Base-by-base conservation (phyloP, 2,888 invertebrate species). In the Barypeithes pellucidus region DNA sequence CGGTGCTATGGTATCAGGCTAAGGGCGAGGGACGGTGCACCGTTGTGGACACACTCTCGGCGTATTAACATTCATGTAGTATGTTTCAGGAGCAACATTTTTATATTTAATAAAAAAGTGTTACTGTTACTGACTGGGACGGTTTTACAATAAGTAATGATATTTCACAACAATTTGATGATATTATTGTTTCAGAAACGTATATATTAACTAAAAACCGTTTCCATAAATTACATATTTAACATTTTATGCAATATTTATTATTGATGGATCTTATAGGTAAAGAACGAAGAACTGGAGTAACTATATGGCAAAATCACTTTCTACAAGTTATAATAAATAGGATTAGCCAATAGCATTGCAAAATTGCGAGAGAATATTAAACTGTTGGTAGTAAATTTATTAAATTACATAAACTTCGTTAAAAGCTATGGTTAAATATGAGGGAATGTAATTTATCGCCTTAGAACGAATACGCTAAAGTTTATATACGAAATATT, bases 291-390 rank as follows among this genome's bases (percentile, higher is more conserved):
- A 52, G 29, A 52, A 52, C 52, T 52, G 52, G 29, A 52, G 52
- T 14, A 52, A 52, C 52, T 52, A 52, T 52, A 52, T 52, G 29
- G 24, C 52, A 29, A 52, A 52, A 52, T 24, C 29, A 29, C 52
- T 52, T 52, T 52, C 52, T 52, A 52, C 29, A 52, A 52, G 29
- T 8, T 52, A 24, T 52, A 52, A 29, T 52, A 29, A 52, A 52
- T 52, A 29, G 29, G 29, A 29, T 52, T 52, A 29, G 52, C 22
- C 29, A 52, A 52, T 8, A 47, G 20, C 9, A 11, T 20, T 47
- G 47, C 29, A 39, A 59, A 59, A 20, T 39, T 36, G 22, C 39
- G 20, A 39, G 18, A 59, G 20, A 39, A 59, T 39, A 14, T 39
- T 22, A 18, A 22, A 16, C 59, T 59, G 36, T 41, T 41, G 1